Percentiles rank a stretch among this genome's conserved stretches.
phyloP scores from a whole-genome alignment of 2,113 vertebrate species.

The Burhinus oedicnemus region DNA sequence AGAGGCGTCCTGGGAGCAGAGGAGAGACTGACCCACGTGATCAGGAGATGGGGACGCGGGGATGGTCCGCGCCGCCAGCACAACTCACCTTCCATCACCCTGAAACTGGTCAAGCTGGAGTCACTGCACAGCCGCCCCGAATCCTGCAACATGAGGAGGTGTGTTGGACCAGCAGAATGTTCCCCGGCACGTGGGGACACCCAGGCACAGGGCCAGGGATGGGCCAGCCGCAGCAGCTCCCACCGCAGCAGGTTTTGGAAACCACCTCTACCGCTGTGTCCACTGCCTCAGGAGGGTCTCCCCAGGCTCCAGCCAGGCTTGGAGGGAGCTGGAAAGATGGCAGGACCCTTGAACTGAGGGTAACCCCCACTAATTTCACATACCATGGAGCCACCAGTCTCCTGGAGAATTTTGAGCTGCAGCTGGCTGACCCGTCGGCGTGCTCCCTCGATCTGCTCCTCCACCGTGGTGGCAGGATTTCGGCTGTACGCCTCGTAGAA shows the following conservation, averaged over 20 bases:
- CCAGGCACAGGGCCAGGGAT: neutral
- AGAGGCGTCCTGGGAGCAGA: slow-evolving; percentile 78
- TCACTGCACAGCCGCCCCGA: slow-evolving; percentile 2
- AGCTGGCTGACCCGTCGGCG: slow-evolving; percentile 86
- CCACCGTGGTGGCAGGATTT: slow-evolving; percentile 78
- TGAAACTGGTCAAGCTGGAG: neutral
- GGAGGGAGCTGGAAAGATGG: neutral
- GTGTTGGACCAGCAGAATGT: neutral
- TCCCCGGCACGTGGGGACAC: neutral
- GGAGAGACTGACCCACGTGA: fast-evolving
- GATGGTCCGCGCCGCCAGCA: fast-evolving
- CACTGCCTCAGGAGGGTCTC: fast-evolving
- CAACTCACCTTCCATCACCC: slow-evolving; percentile 63
- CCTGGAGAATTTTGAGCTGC: slow-evolving; percentile 88
- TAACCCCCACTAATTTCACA: neutral
- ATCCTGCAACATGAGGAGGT: slow-evolving; percentile 41
- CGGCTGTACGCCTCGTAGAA: slow-evolving; percentile 80
- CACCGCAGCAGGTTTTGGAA: neutral
- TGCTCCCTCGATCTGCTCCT: slow-evolving; percentile 88
- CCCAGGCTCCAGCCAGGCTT: too few relatives aligned
- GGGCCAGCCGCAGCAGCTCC: fast-evolving
- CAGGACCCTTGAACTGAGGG: neutral
- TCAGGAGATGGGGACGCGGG: fast-evolving
- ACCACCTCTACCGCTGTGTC: fast-evolving
- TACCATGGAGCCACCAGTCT: slow-evolving; percentile 73